Conservation (phyloP, 2,797 vertebrate species). For the Huso huso region DNA sequence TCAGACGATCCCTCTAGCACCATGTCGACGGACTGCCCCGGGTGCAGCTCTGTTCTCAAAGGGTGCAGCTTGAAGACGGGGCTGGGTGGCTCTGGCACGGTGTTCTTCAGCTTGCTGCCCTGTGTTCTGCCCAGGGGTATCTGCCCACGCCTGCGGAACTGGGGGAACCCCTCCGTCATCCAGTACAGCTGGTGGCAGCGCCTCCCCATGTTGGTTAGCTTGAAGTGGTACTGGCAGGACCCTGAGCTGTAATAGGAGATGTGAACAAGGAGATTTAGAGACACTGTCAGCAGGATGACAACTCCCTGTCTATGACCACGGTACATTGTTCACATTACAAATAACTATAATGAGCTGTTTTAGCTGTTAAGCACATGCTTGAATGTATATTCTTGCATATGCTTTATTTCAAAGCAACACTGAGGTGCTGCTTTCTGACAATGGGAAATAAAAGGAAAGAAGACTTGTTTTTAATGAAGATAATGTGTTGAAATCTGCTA, state of each 20-base stretch:
- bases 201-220: slow-evolving; percentile 69
- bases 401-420: too few species aligned
- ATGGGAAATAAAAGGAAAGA: background rate
- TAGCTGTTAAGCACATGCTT: too few species aligned
- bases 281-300: background rate
- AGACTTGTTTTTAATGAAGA: too few species aligned
- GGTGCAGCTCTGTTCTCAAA: slow-evolving; percentile 56
- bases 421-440: too few species aligned
- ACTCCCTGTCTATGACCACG: too few species aligned
- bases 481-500: too few species aligned
- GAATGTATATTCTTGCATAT: too few species aligned
- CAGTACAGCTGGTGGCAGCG: slow-evolving; percentile 70
- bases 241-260: slow-evolving; percentile 48
- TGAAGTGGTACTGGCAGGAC: slow-evolving; percentile 65
- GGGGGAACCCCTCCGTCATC: slow-evolving; percentile 51
- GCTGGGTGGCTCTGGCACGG: background rate
- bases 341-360: too few species aligned
- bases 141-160: slow-evolving; percentile 17
- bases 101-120: slow-evolving; percentile 17
- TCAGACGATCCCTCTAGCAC: slow-evolving; percentile 62
- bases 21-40: slow-evolving; percentile 59
- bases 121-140: slow-evolving; percentile 3
- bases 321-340: too few species aligned
- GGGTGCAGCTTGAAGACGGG: slow-evolving; percentile 65
- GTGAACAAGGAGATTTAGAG: background rate